Percentiles rank a stretch among this genome's conserved stretches.
Evolutionary conservation across 53 echinoderm and acorn worm genomes (phyloP).

Genomic region (Apostichopus leukothele): DNA sequence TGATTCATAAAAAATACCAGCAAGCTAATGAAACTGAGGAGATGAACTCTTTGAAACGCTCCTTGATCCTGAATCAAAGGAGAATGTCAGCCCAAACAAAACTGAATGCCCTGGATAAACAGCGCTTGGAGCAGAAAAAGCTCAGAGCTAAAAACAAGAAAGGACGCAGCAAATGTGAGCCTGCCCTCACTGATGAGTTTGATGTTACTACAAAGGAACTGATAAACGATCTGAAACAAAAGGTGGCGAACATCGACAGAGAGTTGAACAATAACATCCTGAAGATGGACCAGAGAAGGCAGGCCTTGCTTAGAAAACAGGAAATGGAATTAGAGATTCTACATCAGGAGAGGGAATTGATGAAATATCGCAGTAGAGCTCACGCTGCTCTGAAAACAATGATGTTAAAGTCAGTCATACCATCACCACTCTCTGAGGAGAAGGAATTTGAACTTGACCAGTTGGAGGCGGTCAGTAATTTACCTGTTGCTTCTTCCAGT

Average conservation of each 20-base stretch:
- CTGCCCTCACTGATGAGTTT: background rate
- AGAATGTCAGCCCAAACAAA: conserved; percentile 51
- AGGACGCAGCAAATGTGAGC: background rate
- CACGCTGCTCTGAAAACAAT: conserved; percentile 27
- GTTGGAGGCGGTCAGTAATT: background rate
- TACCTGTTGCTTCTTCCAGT: background rate
- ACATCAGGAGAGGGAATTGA: conserved; percentile 29
- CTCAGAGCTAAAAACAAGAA: conserved; percentile 18
- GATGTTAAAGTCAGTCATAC: conserved; percentile 19
- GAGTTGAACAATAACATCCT: conserved; percentile 6
- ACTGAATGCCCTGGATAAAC: conserved; percentile 29
- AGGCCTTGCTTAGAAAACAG: conserved; percentile 24
- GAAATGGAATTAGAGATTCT: conserved; percentile 45
- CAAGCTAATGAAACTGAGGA: conserved; percentile 42
- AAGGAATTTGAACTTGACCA: background rate
- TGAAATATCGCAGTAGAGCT: conserved; percentile 16
- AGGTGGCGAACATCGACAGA: conserved; percentile 13
- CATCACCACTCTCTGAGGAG: conserved; percentile 8
- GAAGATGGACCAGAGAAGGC: conserved; percentile 22
- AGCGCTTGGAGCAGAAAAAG: background rate
- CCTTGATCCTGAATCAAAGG: conserved; percentile 30
- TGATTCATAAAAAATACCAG: conserved; percentile 43
- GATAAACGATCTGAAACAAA: conserved; percentile 8
- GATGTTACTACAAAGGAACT: conserved; percentile 22
- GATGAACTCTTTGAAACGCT: conserved; percentile 31